Evolutionary conservation across 2,888 invertebrate genomes (phyloP).

Genomic region (Dryadula phaetusa): DNA sequence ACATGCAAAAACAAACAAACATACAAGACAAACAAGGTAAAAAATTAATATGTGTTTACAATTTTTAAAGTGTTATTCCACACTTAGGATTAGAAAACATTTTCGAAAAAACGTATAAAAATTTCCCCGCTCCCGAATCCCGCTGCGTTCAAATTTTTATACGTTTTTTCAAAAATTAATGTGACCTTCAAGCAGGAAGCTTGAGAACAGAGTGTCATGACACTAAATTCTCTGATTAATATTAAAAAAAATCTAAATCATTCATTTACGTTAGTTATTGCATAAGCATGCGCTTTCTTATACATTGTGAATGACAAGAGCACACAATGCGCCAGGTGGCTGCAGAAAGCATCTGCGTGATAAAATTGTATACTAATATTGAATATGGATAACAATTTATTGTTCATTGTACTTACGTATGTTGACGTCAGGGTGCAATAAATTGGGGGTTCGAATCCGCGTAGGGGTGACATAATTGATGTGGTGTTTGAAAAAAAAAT

Average conservation of each 20-base stretch:
- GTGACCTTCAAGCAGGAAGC: no score
- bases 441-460: not conserved
- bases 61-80: no score
- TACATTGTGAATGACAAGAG: constrained; percentile 28
- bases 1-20: no score
- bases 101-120: no score
- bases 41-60: no score
- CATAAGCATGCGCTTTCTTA: not conserved
- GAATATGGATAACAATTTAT: constrained; percentile 2
- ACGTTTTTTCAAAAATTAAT: no score
- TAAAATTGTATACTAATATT: constrained; percentile 20
- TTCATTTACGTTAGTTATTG: not conserved
- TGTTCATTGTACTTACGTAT: constrained; percentile 11
- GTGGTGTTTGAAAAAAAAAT: not conserved
- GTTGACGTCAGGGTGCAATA: not conserved
- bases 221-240: no score
- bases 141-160: no score
- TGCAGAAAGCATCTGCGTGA: constrained; percentile 16
- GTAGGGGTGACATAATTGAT: not conserved
- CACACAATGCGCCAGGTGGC: constrained; percentile 26
- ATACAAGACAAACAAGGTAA: no score
- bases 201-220: no score
- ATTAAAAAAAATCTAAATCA: not conserved
- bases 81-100: no score
- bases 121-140: no score